These are phyloP conservation scores for Anthophora plumipes DNA, from an alignment of 2,888 invertebrate genomes.

Conservation along the genomic window DNA sequence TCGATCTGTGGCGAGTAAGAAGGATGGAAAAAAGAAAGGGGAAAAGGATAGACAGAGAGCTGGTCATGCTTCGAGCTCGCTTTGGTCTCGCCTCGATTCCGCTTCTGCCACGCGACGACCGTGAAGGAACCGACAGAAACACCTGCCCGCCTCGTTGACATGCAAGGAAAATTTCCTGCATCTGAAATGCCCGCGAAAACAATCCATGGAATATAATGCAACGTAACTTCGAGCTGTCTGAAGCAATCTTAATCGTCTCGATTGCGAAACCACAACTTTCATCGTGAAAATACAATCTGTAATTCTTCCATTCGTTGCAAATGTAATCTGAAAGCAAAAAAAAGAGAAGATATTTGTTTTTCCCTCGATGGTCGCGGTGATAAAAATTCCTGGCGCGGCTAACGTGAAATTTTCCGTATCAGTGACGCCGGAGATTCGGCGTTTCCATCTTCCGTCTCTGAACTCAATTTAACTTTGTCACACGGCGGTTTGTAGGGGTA, in stretches of 20 bases:
- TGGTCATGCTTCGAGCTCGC: conserved; percentile 77
- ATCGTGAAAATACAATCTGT: neutral
- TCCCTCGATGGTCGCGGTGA: neutral
- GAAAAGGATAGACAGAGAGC: conserved; percentile 60
- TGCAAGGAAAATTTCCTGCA: conserved; percentile 74
- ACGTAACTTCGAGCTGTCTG: neutral
- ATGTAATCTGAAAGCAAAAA: neutral
- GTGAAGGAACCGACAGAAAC: conserved; percentile 75
- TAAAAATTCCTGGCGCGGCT: neutral
- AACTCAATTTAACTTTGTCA: conserved; percentile 42
- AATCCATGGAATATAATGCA: conserved; percentile 35
- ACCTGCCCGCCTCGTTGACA: conserved; percentile 78
- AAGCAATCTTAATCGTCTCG: conserved; percentile 29
- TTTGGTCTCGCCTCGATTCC: conserved; percentile 73
- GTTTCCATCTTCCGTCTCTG: neutral
- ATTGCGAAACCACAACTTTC: conserved; percentile 9
- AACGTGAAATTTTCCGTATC: conserved; percentile 4
- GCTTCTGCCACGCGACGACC: conserved; percentile 78
- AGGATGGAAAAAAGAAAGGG: conserved; percentile 37
- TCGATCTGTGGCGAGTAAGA: conserved; percentile 38
- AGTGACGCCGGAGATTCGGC: neutral
- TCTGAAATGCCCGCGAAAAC: conserved; percentile 33
- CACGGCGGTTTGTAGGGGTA: too few relatives aligned
- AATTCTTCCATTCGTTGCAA: neutral
- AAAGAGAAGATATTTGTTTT: neutral